Evolutionary conservation across 2,888 invertebrate genomes (phyloP).

Genomic region (Noctua fimbriata): DNA sequence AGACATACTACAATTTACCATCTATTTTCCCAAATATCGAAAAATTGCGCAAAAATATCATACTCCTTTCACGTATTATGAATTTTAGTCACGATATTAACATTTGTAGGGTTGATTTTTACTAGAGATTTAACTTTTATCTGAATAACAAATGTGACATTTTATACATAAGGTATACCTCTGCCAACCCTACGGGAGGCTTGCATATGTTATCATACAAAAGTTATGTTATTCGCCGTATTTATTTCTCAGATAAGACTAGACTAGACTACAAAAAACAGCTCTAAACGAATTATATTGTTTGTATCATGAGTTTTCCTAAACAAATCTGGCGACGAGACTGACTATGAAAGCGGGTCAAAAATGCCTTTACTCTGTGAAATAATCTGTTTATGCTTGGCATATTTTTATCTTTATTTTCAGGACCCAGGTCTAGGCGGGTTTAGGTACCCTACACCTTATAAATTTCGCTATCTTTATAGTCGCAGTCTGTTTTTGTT

Average conservation of each 20-base stretch:
- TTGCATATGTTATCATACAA: neutral
- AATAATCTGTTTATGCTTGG: neutral
- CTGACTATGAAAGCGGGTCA: neutral
- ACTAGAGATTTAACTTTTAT: neutral
- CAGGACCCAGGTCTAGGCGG: neutral
- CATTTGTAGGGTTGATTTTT: neutral
- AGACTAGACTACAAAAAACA: neutral
- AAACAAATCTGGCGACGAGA: constrained; percentile 18
- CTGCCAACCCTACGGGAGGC: neutral
- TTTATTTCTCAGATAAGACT: neutral
- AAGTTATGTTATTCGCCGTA: neutral
- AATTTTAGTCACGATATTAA: neutral
- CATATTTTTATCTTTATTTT: constrained; percentile 11
- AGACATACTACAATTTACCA: neutral
- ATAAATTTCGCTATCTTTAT: constrained; percentile 4
- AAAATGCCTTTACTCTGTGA: neutral
- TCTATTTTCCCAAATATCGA: neutral
- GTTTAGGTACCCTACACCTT: neutral
- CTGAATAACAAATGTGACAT: neutral
- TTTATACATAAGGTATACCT: neutral
- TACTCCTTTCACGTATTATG: neutral
- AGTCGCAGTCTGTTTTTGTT: neutral
- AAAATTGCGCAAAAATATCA: neutral
- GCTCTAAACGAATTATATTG: neutral
- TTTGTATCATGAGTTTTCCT: neutral